phyloP scores from a whole-genome alignment of 2,113 vertebrate species.

The Ceuthmochares aereus region DNA sequence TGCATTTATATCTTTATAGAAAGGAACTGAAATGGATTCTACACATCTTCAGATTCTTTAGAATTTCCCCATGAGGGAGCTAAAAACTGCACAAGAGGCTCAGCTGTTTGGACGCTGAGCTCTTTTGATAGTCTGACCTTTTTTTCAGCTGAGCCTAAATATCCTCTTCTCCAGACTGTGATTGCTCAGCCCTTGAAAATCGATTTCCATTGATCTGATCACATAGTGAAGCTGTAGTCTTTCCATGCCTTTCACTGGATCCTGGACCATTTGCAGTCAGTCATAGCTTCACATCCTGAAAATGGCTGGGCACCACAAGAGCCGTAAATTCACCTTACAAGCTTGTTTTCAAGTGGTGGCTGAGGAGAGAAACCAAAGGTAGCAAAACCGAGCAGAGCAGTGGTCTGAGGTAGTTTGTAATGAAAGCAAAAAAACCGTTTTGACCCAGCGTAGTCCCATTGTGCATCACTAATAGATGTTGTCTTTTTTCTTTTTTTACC shows the following conservation, averaged over 20 bases:
- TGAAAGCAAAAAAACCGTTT: background rate
- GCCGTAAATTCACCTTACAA: background rate
- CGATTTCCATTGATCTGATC: background rate
- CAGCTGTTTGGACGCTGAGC: background rate
- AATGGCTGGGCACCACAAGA: background rate
- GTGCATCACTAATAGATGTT: background rate
- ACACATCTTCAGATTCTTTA: background rate
- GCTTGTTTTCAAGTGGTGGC: background rate
- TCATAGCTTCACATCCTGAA: background rate
- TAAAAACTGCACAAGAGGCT: background rate
- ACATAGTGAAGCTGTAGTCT: background rate
- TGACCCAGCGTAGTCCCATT: background rate
- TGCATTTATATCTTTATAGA: background rate
- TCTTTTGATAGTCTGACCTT: background rate
- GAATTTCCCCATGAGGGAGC: background rate
- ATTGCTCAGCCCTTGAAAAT: constrained; percentile 21
- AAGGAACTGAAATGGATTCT: background rate
- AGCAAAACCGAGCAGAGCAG: background rate
- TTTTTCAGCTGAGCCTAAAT: background rate
- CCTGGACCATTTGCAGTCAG: background rate
- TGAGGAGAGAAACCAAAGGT: background rate
- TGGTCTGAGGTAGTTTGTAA: background rate
- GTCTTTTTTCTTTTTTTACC: background rate
- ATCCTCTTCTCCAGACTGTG: background rate
- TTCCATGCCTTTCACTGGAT: background rate